These are phyloP conservation scores for Pipistrellus kuhlii DNA, from an alignment of 2,797 vertebrate species.

Conservation along the genomic window DNA sequence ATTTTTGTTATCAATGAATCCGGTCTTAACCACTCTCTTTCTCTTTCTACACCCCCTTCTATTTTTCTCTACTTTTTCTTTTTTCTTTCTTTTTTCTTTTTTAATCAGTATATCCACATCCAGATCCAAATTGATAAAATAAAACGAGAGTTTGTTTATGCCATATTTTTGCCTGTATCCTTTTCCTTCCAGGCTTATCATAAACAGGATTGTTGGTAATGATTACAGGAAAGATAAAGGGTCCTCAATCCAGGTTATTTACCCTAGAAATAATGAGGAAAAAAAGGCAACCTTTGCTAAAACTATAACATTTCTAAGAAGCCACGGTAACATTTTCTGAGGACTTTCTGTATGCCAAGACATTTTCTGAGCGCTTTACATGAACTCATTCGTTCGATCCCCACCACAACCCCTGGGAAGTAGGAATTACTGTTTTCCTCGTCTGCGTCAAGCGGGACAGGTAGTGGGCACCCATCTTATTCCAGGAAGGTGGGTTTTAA, in stretches of 20 bases:
- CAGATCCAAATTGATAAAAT: slow-evolving; percentile 73
- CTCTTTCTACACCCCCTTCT: slow-evolving; percentile 61
- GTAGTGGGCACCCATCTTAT: slow-evolving; percentile 81
- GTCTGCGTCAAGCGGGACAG: slow-evolving; percentile 81
- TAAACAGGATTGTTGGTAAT: not conserved
- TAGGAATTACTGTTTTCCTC: slow-evolving; percentile 78
- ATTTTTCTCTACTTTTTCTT: not conserved
- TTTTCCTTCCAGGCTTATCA: not conserved
- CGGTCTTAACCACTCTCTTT: slow-evolving; percentile 76
- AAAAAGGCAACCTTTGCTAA: not conserved
- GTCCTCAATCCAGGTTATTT: fast-evolving
- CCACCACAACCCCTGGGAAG: not conserved
- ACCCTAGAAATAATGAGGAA: not conserved
- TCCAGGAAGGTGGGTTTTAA: slow-evolving; percentile 85
- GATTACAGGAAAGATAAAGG: not conserved
- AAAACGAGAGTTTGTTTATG: not conserved
- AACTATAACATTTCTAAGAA: slow-evolving; percentile 42
- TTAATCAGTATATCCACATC: slow-evolving; percentile 58
- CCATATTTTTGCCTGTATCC: not conserved
- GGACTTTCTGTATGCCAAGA: not conserved
- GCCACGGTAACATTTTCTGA: not conserved
- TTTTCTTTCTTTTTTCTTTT: not conserved
- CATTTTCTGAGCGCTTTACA: not conserved
- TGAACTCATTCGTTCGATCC: not conserved
- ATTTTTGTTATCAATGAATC: slow-evolving; percentile 84